A percentile compares a stretch with the other conserved stretches of the same genome.
Evolutionary conservation across 2,888 invertebrate species (phyloP).

Genomic region (Aspidiotus destructor): DNA sequence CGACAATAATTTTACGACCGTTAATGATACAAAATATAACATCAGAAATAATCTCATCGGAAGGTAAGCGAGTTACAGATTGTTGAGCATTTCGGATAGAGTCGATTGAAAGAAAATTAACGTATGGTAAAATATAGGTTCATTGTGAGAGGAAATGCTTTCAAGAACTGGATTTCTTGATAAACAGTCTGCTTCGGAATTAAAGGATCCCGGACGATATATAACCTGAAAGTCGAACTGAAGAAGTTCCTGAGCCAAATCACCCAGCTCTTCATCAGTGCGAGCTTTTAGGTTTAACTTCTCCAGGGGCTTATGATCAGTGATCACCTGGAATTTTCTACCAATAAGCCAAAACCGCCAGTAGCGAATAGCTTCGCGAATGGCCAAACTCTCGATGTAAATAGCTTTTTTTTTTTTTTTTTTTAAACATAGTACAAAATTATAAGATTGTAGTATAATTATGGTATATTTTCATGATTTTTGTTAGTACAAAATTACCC

Average conservation of each 20-base stretch:
- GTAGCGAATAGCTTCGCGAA: constrained; percentile 31
- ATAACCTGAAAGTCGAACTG: constrained; percentile 36
- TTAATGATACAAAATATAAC: too few species aligned
- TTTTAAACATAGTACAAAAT: too few species aligned
- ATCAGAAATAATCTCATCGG: too few species aligned
- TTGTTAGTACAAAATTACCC: too few species aligned
- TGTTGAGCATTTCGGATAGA: neutral
- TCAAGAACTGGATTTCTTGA: constrained; percentile 36
- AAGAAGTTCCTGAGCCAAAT: constrained; percentile 36
- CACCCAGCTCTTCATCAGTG: constrained; percentile 36
- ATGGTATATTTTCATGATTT: too few species aligned
- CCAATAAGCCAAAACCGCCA: constrained; percentile 34
- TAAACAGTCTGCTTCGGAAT: constrained; percentile 36
- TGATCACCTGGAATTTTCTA: constrained; percentile 18
- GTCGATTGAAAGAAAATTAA: constrained; percentile 5
- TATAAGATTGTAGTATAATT: too few species aligned
- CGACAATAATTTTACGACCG: constrained; percentile 6
- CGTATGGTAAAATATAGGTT: neutral
- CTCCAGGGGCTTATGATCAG: constrained; percentile 36
- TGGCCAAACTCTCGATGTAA: constrained; percentile 32
- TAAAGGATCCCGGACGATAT: constrained; percentile 36
- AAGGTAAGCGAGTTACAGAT: constrained; percentile 17
- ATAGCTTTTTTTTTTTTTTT: constrained; percentile 35
- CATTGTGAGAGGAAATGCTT: constrained; percentile 31
- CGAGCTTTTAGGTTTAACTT: constrained; percentile 35